phyloP scores from a whole-genome alignment of 1,140 invertebrate genomes.

The Drosophila truncata region DNA sequence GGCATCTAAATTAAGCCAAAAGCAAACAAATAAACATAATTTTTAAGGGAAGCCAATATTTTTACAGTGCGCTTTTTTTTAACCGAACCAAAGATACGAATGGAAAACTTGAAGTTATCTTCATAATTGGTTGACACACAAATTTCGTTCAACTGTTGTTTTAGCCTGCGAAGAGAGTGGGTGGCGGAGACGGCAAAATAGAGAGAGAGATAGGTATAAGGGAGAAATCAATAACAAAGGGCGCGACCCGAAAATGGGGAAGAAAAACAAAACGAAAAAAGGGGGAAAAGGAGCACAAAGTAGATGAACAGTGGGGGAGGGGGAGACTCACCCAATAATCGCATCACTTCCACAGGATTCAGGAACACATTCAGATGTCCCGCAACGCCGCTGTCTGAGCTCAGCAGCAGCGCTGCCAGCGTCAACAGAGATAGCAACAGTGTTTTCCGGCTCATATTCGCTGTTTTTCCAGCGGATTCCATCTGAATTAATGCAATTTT shows the following conservation, averaged over 20 bases:
- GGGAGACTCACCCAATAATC: constrained; percentile 84
- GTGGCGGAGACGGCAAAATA: background rate
- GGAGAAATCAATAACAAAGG: constrained; percentile 73
- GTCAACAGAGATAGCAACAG: constrained; percentile 48
- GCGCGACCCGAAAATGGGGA: constrained; percentile 11
- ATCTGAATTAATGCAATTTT: constrained; percentile 43
- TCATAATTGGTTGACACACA: constrained; percentile 64
- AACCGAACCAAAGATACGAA: constrained; percentile 20
- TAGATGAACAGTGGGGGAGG: background rate
- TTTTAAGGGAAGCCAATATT: constrained; percentile 41
- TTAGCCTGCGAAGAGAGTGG: constrained; percentile 6
- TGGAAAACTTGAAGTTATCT: constrained; percentile 44
- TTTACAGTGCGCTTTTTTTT: constrained; percentile 39
- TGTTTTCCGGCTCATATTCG: constrained; percentile 42
- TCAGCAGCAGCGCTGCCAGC: constrained; percentile 56
- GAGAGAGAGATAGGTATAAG: background rate
- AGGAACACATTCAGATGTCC: constrained; percentile 85
- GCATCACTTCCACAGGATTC: constrained; percentile 85
- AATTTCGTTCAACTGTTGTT: constrained; percentile 45
- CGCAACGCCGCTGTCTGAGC: constrained; percentile 49
- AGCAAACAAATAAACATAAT: constrained; percentile 73
- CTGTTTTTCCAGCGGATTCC: constrained; percentile 49
- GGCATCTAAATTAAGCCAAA: constrained; percentile 74
- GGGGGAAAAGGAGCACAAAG: background rate
- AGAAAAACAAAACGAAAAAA: background rate